A percentile compares a stretch with the other conserved stretches of the same genome.
Evolutionary conservation across 1,140 invertebrate species (phyloP).

Genomic region (Drosophila bocqueti): DNA sequence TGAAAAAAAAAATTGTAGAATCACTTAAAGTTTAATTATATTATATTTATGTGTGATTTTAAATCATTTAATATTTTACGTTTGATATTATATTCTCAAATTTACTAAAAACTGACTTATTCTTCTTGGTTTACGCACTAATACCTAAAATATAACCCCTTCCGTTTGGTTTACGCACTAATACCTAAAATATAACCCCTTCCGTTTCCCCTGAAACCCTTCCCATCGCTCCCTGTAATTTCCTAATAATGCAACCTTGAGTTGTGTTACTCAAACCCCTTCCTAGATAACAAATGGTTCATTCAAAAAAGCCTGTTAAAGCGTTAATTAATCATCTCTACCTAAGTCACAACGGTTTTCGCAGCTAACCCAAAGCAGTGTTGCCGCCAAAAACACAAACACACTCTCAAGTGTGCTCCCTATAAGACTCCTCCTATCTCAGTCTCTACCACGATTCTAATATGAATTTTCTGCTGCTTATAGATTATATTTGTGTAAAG

Average conservation of each 20-base stretch:
- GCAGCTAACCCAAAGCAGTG: constrained; percentile 34
- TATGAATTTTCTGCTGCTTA: constrained; percentile 81
- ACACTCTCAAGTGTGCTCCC: constrained; percentile 28
- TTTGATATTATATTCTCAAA: neutral
- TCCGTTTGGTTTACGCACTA: too few species aligned
- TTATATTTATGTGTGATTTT: neutral
- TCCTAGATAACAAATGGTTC: constrained; percentile 13
- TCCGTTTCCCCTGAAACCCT: neutral
- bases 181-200: neutral
- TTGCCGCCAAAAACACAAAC: constrained; percentile 56
- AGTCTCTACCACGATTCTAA: constrained; percentile 65
- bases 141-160: too few species aligned
- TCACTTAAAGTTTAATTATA: neutral
- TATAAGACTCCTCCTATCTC: constrained; percentile 1
- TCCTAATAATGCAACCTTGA: neutral
- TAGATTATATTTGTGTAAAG: constrained; percentile 84
- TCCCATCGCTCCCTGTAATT: neutral
- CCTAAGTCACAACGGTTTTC: constrained; percentile 1
- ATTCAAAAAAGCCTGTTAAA: neutral
- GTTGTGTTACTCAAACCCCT: neutral
- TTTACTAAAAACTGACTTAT: too few species aligned
- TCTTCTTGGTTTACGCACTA: too few species aligned
- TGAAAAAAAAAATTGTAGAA: neutral
- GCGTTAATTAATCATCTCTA: constrained; percentile 23
- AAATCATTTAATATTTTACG: neutral